Base-by-base conservation (phyloP, 2,113 vertebrate species). In the Jaculus jaculus region DNA sequence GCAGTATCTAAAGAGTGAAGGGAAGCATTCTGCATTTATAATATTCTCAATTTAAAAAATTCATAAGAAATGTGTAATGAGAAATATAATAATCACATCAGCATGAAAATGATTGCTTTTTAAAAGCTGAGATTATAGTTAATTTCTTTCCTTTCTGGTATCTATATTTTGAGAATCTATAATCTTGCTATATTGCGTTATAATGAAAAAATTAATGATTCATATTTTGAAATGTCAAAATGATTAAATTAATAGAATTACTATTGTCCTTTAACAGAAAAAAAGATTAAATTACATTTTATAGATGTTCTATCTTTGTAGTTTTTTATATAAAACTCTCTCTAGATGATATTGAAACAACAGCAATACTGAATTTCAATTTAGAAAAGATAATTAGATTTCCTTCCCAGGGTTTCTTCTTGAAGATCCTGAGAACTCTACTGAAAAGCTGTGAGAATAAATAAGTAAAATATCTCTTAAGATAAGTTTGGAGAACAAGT, bases 201-300 rank as follows among this genome's bases (percentile, higher is more conserved):
- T 78, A 61, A 88, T 89, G 47, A 90, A 93, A 94, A 94, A 92
- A 74, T 87, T 54, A 15, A 71, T 90, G 30, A 61, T 68, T 92
- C 32, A 34, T 81, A n/a, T 87, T 93, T 94, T 92, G 20, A 93
- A 92, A 91, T 92, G 90, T 91, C 84, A 93, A 54, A 90, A 89
- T 79, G 39, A 84, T 95, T 91, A 88, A 80, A 74, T 86, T 93
- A 58, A 89, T 73, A 92, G 81, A 87, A 85, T 88, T 85, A 91
- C 26, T 54, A 88, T 82, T 93, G 72, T 85, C 42, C 47, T 93
- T 92, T 63, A 58, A 87, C 94, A 75, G 54, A 73, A 80, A 90
- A 82, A 87, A 69, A 65, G 30, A 51, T 81, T 93, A 82, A 84
- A 66, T 87, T 84, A 71, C 60, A 92, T 81, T 93, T 60, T 37